Percentiles rank a stretch among this genome's conserved stretches.
Evolutionary conservation across 2,888 invertebrate species (phyloP).

Genomic region (Creontiades dilutus): DNA sequence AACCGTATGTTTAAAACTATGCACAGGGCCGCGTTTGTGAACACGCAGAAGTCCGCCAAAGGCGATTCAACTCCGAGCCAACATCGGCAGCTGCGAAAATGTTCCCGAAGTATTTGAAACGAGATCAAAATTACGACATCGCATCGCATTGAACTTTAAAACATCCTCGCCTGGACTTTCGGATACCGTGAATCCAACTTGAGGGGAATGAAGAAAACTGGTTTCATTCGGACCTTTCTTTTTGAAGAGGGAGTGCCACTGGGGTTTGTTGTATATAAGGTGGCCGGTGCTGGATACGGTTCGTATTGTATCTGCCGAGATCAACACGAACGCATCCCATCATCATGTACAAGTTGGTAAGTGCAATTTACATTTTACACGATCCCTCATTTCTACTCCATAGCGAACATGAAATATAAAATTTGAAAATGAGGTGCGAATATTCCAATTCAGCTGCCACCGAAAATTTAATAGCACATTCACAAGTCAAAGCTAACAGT

Average conservation of each 20-base stretch:
- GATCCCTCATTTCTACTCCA: not conserved
- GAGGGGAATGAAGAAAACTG: conserved; percentile 17
- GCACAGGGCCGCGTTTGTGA: no score
- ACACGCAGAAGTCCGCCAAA: no score
- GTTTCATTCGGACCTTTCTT: not conserved
- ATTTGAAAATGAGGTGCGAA: not conserved
- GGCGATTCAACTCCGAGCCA: no score
- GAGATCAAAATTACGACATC: conserved; percentile 18
- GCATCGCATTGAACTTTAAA: conserved; percentile 25
- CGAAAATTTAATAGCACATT: not conserved
- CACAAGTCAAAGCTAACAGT: no score
- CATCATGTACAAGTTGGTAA: conserved; percentile 59
- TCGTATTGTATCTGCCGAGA: conserved; percentile 49
- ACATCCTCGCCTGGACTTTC: not conserved
- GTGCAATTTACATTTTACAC: not conserved
- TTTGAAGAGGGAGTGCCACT: conserved; percentile 35
- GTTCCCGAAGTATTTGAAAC: not conserved
- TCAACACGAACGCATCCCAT: not conserved
- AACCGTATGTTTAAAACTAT: no score
- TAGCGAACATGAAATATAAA: not conserved
- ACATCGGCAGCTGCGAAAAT: not conserved
- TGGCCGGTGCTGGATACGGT: not conserved
- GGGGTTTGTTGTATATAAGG: conserved; percentile 47
- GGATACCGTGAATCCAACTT: not conserved
- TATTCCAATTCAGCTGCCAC: not conserved